Base-by-base conservation (phyloP, 2,113 vertebrate genomes). In the Pycnonotus jocosus region DNA sequence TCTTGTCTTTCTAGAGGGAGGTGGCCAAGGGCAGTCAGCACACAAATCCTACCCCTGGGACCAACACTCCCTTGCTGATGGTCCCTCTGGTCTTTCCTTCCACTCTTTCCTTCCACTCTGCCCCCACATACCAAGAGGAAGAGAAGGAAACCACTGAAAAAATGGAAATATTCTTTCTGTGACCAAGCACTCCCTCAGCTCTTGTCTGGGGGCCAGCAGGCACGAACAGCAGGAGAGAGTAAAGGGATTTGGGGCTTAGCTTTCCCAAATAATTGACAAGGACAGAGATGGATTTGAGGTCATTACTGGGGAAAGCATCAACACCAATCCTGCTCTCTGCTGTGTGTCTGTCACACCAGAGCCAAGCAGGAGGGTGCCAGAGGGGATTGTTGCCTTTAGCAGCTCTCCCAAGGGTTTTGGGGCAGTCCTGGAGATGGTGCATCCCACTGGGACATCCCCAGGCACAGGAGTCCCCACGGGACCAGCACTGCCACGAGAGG, bases 241-340 rank as follows among this genome's bases (percentile, higher is more conserved):
- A 23, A 81, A 93, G 68, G 81, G 83, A 93, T 96, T 92, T 95
- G 61, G 83, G 56, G 64, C 48, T 86, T 77, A 56, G 28, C 61
- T 78, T 84, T 84, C 57, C 89, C 72, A 84, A 83, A 71, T 64
- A 81, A 91, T 37, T 81, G 77, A 44, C 57, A 81, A 84, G 81
- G 81, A 81, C 56, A 64, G 64, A 88, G 83, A 51, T 37, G 84
- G 77, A 64, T 74, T 88, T 78, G 44, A 92, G 76, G 65, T 72
- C 3, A 1, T 90, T 64, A 7, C 71, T 83, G 58, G 0, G 0
- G 56, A 83, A 88, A 69, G 11, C 54, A 54, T 23, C 56, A 30
- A 5, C 56, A 33, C 5, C 48, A 57, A 82, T 24, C 27, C 51
- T n/a, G 64, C 56, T 80, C 24, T 76, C 65, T 74, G 79, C 87